phyloP scores from a whole-genome alignment of 2,888 invertebrate species.

The Homarus gammarus region DNA sequence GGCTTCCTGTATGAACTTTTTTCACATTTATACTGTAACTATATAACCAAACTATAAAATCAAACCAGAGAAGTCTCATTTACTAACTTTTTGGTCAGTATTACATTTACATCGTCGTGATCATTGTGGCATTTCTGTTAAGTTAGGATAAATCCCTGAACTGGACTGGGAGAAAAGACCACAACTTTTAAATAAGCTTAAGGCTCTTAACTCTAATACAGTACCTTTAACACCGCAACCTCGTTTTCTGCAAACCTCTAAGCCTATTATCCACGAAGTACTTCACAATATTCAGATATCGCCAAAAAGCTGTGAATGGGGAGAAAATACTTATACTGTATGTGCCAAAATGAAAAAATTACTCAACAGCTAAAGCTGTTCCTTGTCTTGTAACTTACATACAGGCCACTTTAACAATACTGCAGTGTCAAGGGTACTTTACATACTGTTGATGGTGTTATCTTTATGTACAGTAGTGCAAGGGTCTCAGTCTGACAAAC shows the following conservation, averaged over 20 bases:
- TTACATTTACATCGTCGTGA: background rate
- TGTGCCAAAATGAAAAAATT: constrained; percentile 5
- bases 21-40: background rate
- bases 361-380: background rate
- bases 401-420: background rate
- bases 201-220: constrained; percentile 27
- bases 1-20: background rate
- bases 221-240: constrained; percentile 32
- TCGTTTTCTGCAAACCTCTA: constrained; percentile 29
- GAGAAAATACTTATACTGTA: background rate
- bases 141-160: background rate
- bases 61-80: background rate
- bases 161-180: background rate
- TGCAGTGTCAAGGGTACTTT: constrained; percentile 32
- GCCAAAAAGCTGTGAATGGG: constrained; percentile 28
- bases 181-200: constrained; percentile 10
- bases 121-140: background rate
- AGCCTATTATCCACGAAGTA: constrained; percentile 20
- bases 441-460: constrained; percentile 1
- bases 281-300: background rate
- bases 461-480: background rate
- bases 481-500: background rate
- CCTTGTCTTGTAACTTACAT: background rate
- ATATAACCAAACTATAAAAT: background rate
- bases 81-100: background rate